Conservation (phyloP, 2,797 vertebrate species). For the Cercopithecus diana region DNA sequence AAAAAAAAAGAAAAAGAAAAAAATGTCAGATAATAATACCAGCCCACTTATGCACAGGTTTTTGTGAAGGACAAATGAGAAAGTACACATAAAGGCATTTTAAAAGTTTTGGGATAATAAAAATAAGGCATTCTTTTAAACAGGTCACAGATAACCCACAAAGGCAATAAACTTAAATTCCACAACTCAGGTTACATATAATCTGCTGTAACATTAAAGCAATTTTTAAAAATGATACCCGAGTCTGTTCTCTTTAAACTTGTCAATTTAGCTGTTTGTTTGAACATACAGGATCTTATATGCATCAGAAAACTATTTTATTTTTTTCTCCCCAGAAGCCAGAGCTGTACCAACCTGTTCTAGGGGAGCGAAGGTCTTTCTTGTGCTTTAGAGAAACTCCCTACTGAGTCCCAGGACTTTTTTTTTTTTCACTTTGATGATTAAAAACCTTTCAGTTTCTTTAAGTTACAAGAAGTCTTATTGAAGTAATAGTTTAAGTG, state of each 20-base stretch:
- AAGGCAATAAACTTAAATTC: not conserved
- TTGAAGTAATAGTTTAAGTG: not conserved
- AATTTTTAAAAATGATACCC: not conserved
- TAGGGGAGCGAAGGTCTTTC: not conserved
- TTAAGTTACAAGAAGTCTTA: not conserved
- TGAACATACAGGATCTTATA: not conserved
- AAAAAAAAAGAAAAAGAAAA: not conserved
- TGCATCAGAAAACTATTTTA: not conserved
- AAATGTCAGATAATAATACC: not conserved
- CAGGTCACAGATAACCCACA: not conserved
- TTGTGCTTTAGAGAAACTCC: not conserved
- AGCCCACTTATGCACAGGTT: not conserved
- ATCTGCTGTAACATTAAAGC: not conserved
- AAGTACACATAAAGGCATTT: not conserved
- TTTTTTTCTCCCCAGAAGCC: not conserved
- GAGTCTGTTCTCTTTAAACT: not conserved
- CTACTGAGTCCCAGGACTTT: not conserved
- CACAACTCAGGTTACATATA: not conserved
- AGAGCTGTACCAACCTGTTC: not conserved
- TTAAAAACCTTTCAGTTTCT: not conserved
- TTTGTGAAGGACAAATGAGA: not conserved
- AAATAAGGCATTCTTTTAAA: not conserved
- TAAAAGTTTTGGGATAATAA: not conserved
- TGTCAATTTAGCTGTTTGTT: not conserved
- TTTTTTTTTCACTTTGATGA: not conserved